These are phyloP conservation scores for Ursus arctos DNA, from an alignment of 2,113 vertebrate species.

Conservation along the genomic window DNA sequence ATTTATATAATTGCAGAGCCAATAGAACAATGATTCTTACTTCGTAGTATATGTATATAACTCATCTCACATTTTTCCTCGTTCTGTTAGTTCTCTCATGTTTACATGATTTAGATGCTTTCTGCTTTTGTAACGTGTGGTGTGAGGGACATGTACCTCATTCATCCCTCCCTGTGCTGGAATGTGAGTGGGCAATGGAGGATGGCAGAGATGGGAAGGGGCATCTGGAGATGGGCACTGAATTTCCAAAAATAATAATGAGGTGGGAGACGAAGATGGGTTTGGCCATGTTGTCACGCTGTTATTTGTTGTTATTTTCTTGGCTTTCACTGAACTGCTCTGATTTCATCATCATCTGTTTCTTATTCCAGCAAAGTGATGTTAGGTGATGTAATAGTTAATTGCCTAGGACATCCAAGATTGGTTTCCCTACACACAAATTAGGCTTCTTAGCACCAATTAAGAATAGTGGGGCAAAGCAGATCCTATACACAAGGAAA, in stretches of 20 bases:
- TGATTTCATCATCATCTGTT: background rate
- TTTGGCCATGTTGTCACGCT: background rate
- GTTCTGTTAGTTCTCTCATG: background rate
- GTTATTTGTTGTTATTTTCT: background rate
- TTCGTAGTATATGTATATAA: background rate
- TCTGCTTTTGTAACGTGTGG: background rate
- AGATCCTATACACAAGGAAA: constrained; percentile 12
- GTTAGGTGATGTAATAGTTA: background rate
- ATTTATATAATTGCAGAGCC: background rate
- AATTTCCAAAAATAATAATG: constrained; percentile 43
- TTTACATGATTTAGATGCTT: background rate
- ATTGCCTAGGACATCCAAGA: background rate
- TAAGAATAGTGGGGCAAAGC: background rate
- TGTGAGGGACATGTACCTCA: background rate
- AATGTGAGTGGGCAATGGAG: background rate
- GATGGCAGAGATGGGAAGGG: background rate
- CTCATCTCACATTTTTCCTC: background rate
- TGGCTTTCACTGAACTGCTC: background rate
- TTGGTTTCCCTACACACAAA: background rate
- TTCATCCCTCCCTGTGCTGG: background rate
- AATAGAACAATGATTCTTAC: background rate
- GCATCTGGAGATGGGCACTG: background rate
- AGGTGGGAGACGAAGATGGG: background rate
- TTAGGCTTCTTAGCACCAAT: background rate
- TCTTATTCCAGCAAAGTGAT: background rate